Evolutionary conservation across 2,797 vertebrate species (phyloP).

Genomic region (Yasuhikotakia modesta): DNA sequence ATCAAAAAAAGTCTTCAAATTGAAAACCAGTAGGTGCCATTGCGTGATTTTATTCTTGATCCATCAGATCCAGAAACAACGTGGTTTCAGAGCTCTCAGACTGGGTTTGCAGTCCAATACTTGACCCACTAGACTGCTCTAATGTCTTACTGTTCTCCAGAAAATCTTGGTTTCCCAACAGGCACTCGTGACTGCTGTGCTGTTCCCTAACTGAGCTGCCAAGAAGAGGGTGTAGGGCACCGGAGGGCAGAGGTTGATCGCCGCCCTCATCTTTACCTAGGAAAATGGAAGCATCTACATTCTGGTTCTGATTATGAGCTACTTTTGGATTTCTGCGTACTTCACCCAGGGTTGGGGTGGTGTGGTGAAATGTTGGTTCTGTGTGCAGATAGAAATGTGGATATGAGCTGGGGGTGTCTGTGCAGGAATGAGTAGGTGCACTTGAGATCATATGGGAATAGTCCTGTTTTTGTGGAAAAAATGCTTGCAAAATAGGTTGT

Average conservation of each 20-base stretch:
- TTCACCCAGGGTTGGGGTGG: slow-evolving; percentile 59
- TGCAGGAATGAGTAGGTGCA: slow-evolving; percentile 52
- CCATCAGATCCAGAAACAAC: slow-evolving; percentile 77
- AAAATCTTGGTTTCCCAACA: slow-evolving; percentile 67
- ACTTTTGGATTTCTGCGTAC: slow-evolving; percentile 47
- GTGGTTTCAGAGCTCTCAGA: slow-evolving; percentile 77
- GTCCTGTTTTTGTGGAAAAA: slow-evolving; percentile 64
- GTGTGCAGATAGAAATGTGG: slow-evolving; percentile 66
- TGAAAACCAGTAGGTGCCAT: not conserved
- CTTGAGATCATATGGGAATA: slow-evolving; percentile 58
- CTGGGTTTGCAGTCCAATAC: slow-evolving; percentile 66
- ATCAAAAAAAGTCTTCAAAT: no score
- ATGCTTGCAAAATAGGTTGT: slow-evolving; percentile 73
- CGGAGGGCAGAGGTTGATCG: slow-evolving; percentile 51
- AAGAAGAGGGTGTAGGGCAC: slow-evolving; percentile 54
- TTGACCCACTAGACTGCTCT: slow-evolving; percentile 70
- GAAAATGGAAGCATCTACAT: slow-evolving; percentile 63
- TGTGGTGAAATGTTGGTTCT: slow-evolving; percentile 50
- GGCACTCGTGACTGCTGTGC: slow-evolving; percentile 76
- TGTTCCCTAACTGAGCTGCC: slow-evolving; percentile 62
- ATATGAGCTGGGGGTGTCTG: slow-evolving; percentile 36
- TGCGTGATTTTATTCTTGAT: slow-evolving; percentile 60
- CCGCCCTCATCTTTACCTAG: slow-evolving; percentile 52
- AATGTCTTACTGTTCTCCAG: slow-evolving; percentile 71
- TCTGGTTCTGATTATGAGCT: slow-evolving; percentile 47